Evolutionary conservation across 2,888 invertebrate genomes (phyloP).

Genomic region (Sinhomidia bicolor): DNA sequence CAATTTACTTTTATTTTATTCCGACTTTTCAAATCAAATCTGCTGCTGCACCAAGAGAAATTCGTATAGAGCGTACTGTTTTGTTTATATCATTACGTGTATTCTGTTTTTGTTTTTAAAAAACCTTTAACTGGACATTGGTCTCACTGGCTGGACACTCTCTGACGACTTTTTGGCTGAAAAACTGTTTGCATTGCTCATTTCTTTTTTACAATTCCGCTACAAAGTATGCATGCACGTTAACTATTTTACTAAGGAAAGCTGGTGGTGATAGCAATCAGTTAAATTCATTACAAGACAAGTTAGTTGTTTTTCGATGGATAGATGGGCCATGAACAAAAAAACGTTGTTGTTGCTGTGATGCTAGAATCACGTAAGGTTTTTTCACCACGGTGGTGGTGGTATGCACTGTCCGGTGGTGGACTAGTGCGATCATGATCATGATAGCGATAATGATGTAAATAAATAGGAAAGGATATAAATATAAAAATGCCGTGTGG

Average conservation of each 20-base stretch:
- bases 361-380: neutral
- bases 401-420: slow-evolving; percentile 16
- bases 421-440: slow-evolving; percentile 39
- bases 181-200: no score
- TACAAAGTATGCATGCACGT: neutral
- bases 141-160: neutral
- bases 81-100: no score
- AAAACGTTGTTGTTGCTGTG: slow-evolving; percentile 35
- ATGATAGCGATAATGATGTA: slow-evolving; percentile 64
- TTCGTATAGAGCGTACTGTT: neutral
- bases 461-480: slow-evolving; percentile 51
- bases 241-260: neutral
- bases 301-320: slow-evolving; percentile 46
- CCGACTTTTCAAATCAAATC: slow-evolving; percentile 45
- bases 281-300: slow-evolving; percentile 63
- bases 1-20: slow-evolving; percentile 72
- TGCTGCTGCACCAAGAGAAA: neutral
- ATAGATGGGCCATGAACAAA: slow-evolving; percentile 26
- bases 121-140: slow-evolving; percentile 17
- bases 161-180: no score
- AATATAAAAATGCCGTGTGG: neutral
- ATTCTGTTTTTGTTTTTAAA: no score
- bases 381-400: neutral
- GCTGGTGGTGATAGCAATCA: slow-evolving; percentile 52
- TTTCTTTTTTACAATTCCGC: no score